Evolutionary conservation across 2,113 vertebrate genomes (phyloP).

Genomic region (Paradoxurus hermaphroditus): DNA sequence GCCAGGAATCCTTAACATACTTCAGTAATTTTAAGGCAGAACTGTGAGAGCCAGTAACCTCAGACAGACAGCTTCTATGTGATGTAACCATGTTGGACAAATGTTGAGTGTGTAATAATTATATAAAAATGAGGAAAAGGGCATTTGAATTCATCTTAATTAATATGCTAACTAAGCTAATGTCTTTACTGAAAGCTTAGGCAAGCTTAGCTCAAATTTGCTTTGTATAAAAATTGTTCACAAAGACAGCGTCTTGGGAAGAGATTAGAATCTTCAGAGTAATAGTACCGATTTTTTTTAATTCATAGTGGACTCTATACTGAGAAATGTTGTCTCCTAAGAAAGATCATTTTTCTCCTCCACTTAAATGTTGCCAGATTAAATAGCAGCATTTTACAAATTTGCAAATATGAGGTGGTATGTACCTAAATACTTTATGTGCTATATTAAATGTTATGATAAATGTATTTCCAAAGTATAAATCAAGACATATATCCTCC

Average conservation of each 20-base stretch:
- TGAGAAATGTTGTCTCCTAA: neutral
- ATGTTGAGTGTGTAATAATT: neutral
- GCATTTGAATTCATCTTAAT: slow-evolving; percentile 51
- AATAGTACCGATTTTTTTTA: neutral
- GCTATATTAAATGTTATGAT: neutral
- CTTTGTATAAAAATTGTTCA: slow-evolving; percentile 34
- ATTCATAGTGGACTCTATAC: neutral
- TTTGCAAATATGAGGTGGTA: neutral
- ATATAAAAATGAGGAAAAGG: neutral
- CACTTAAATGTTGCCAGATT: neutral
- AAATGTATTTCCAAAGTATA: neutral
- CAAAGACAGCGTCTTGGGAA: neutral
- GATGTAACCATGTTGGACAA: neutral
- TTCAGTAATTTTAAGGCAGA: neutral
- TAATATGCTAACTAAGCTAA: slow-evolving; percentile 62
- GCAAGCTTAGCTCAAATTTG: slow-evolving; percentile 55
- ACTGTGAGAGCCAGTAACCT: neutral
- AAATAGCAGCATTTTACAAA: neutral
- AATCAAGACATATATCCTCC: neutral
- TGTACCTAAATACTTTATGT: neutral
- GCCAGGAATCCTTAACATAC: neutral
- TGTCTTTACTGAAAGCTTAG: slow-evolving; percentile 57
- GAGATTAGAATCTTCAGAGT: slow-evolving; percentile 1
- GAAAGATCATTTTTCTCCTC: neutral
- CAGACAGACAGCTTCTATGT: neutral